phyloP scores from a whole-genome alignment of 2,113 vertebrate genomes.

The Callithrix jacchus region DNA sequence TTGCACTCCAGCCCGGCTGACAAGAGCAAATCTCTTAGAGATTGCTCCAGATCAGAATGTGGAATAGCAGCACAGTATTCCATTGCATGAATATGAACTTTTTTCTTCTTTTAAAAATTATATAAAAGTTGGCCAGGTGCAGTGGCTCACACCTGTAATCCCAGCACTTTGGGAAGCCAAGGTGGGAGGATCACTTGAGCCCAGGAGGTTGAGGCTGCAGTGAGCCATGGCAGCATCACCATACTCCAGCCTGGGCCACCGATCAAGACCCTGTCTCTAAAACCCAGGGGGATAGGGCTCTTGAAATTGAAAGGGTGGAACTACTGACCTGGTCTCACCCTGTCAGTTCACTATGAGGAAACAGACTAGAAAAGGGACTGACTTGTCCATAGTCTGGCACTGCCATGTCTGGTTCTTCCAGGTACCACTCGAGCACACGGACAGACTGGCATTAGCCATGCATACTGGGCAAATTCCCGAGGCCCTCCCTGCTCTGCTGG shows the following conservation, averaged over 20 bases:
- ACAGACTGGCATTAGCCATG: neutral
- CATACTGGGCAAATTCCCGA: neutral
- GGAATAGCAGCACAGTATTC: neutral
- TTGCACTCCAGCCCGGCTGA: no score
- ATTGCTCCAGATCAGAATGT: neutral
- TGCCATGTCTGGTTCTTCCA: neutral
- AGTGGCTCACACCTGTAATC: neutral
- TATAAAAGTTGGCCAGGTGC: neutral
- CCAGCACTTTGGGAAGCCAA: neutral
- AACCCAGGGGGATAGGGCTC: neutral
- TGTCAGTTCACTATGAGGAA: neutral
- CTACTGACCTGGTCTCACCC: neutral
- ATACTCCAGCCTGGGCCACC: neutral
- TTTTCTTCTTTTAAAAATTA: neutral
- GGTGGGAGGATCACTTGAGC: neutral
- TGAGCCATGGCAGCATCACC: neutral
- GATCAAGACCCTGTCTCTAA: neutral
- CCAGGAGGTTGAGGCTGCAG: neutral
- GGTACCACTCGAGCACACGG: neutral
- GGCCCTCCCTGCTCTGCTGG: neutral
- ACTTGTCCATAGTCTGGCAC: neutral
- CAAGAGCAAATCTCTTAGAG: neutral
- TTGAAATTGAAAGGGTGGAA: neutral
- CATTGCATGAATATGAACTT: neutral
- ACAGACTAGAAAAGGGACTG: neutral